Evolutionary conservation across 2,888 invertebrate species (phyloP).

Genomic region (Adineta ricciae): DNA sequence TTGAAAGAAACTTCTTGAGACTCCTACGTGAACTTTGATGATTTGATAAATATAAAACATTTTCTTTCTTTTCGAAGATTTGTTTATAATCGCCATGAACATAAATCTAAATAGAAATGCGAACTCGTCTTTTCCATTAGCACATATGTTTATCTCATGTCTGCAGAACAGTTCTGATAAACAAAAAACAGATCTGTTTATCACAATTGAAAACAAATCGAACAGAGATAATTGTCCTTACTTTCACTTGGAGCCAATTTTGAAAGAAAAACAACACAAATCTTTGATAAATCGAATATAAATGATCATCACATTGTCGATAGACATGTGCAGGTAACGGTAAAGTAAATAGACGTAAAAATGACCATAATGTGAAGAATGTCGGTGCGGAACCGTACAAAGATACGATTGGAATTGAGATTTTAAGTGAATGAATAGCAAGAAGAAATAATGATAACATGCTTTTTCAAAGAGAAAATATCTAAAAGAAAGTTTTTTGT

Average conservation of each 20-base stretch:
- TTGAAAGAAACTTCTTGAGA: no score
- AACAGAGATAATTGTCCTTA: constrained; percentile 38
- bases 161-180: no score
- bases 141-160: no score
- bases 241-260: constrained; percentile 49
- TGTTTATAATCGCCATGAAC: constrained; percentile 51
- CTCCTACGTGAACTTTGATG: constrained; percentile 39
- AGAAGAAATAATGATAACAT: neutral
- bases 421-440: constrained; percentile 36
- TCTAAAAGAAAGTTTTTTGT: neutral
- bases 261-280: constrained; percentile 52
- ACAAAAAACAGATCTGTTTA: no score
- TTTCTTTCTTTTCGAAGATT: constrained; percentile 48
- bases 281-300: constrained; percentile 51
- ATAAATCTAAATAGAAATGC: constrained; percentile 43
- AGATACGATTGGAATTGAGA: constrained; percentile 41
- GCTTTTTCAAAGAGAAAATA: neutral
- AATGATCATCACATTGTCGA: constrained; percentile 47
- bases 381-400: constrained; percentile 44
- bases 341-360: constrained; percentile 39
- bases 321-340: constrained; percentile 30
- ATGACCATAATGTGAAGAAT: constrained; percentile 41
- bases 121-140: no score
- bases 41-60: constrained; percentile 52
- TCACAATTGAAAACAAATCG: no score